These are phyloP conservation scores for Augochlora pura DNA, from an alignment of 1,140 invertebrate species.

Conservation along the genomic window DNA sequence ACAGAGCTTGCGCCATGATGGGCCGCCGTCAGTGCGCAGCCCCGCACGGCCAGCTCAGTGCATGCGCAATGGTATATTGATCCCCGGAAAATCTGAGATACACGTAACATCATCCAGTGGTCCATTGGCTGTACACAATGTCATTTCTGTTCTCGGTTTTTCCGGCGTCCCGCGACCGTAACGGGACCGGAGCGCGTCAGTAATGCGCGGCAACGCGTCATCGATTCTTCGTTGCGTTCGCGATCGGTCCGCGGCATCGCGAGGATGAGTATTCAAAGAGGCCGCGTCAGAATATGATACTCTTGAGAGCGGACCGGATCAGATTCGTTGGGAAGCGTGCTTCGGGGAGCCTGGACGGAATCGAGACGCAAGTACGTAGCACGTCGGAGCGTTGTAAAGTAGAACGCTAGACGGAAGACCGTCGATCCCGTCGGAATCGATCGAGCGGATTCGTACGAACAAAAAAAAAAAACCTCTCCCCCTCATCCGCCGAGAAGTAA, in stretches of 20 bases:
- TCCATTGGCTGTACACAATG: conserved; percentile 74
- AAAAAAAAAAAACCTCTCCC: no score
- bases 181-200: conserved; percentile 33
- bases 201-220: conserved; percentile 29
- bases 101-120: conserved; percentile 71
- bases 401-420: no score
- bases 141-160: conserved; percentile 61
- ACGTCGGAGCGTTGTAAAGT: not conserved
- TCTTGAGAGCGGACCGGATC: conserved; percentile 8
- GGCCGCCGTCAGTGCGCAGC: conserved; percentile 36
- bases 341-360: not conserved
- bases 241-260: conserved; percentile 6
- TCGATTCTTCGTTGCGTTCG: conserved; percentile 6
- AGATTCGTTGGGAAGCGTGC: not conserved
- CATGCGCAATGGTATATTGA: conserved; percentile 76
- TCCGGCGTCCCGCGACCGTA: conserved; percentile 32
- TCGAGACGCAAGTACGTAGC: conserved; percentile 45
- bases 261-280: not conserved
- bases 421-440: not conserved
- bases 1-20: conserved; percentile 50
- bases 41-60: conserved; percentile 52
- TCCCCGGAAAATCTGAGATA: conserved; percentile 65
- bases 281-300: conserved; percentile 43
- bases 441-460: no score
- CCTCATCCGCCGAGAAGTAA: no score